A percentile compares a stretch with the other conserved stretches of the same genome.
These are phyloP conservation scores for Prunella strophiata DNA, from an alignment of 2,797 vertebrate species.

Conservation along the genomic window DNA sequence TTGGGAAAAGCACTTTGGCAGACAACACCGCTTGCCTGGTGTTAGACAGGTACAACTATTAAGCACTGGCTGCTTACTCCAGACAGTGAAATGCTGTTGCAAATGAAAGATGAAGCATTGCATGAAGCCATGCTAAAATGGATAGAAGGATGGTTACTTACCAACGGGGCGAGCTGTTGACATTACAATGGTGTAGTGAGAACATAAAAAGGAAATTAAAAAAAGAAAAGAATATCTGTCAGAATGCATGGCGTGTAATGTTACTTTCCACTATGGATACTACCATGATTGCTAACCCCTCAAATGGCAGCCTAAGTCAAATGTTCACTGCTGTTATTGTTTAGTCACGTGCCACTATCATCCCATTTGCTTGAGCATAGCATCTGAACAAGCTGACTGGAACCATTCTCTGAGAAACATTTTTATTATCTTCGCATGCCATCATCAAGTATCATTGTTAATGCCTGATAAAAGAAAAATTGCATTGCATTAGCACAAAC, in stretches of 20 bases:
- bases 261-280: conserved; percentile 80
- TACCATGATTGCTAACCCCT: conserved; percentile 70
- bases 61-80: conserved; percentile 6
- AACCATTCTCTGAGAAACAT: conserved; percentile 33
- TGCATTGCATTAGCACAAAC: conserved; percentile 46
- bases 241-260: conserved; percentile 93
- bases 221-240: conserved; percentile 88
- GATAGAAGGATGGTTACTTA: conserved; percentile 98
- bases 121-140: conserved; percentile 87
- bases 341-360: conserved; percentile 32
- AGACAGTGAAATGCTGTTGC: conserved; percentile 64
- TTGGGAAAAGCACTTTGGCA: conserved; percentile 24
- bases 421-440: conserved; percentile 46
- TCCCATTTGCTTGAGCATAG: conserved; percentile 45
- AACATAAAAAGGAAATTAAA: conserved; percentile 86
- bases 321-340: conserved; percentile 12
- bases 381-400: conserved; percentile 8
- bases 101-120: conserved; percentile 78
- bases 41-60: conserved; percentile 41
- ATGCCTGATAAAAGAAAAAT: conserved; percentile 59
- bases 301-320: conserved; percentile 59
- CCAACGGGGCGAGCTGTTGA: conserved; percentile 97
- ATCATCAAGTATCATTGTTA: conserved; percentile 43
- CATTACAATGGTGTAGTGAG: conserved; percentile 97
- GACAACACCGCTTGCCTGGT: conserved; percentile 25